These are phyloP conservation scores for Spondyliosoma cantharus DNA, from an alignment of 2,797 vertebrate species.

Conservation along the genomic window DNA sequence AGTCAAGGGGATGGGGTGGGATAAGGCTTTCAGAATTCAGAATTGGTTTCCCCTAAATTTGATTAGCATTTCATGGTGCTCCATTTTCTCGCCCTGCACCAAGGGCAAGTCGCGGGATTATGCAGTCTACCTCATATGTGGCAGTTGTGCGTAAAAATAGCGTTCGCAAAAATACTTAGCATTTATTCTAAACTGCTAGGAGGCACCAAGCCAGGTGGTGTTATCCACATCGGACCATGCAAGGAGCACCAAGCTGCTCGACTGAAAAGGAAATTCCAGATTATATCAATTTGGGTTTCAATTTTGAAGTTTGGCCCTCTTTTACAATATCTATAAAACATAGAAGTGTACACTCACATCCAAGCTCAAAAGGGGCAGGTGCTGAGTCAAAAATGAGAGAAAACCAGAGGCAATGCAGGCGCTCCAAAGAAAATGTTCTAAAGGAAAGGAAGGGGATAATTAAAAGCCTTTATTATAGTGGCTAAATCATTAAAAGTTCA, in stretches of 20 bases:
- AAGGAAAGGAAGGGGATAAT: no score
- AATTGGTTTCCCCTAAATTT: slow-evolving; percentile 78
- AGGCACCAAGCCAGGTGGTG: slow-evolving; percentile 1
- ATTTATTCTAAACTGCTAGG: slow-evolving; percentile 31
- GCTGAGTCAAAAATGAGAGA: no score
- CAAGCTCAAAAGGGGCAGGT: no score
- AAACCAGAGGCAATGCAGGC: no score
- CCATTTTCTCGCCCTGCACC: slow-evolving; percentile 63
- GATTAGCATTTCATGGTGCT: slow-evolving; percentile 78
- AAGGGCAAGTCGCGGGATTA: slow-evolving; percentile 66
- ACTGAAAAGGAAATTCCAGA: not conserved
- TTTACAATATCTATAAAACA: slow-evolving; percentile 7
- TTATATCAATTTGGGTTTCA: not conserved
- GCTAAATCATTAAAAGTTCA: no score
- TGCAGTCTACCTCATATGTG: slow-evolving; percentile 41
- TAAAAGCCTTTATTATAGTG: no score
- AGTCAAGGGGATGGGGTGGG: slow-evolving; percentile 72
- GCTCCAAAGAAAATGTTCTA: no score
- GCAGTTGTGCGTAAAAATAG: slow-evolving; percentile 43
- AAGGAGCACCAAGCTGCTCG: not conserved
- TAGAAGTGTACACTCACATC: no score
- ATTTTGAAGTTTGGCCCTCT: not conserved
- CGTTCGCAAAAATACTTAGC: slow-evolving; percentile 40
- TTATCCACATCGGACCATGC: slow-evolving; percentile 4
- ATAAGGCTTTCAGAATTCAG: slow-evolving; percentile 76